Percentiles rank a stretch among this genome's conserved stretches.
phyloP scores from a whole-genome alignment of 2,113 vertebrate genomes.

The Xiphorhynchus elegans region DNA sequence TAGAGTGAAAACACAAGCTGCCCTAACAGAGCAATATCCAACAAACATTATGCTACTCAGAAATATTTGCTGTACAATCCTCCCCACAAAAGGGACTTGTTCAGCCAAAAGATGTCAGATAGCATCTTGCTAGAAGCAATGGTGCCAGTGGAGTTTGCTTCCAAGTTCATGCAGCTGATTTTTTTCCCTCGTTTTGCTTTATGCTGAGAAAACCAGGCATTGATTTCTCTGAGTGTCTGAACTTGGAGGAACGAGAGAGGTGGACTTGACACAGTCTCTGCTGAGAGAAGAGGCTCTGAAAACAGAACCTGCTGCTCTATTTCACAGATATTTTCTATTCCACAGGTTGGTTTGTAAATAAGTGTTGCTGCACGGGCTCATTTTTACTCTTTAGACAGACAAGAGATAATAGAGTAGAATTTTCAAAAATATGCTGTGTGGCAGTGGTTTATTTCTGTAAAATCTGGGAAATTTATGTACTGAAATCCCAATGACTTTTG shows the following conservation, averaged over 20 bases:
- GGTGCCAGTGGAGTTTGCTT: slow-evolving; percentile 73
- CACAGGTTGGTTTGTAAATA: background rate
- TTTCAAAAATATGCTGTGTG: background rate
- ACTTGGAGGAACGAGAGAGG: background rate
- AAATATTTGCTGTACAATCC: slow-evolving; percentile 81
- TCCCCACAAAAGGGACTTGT: slow-evolving; percentile 77
- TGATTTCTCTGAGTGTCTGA: slow-evolving; percentile 15
- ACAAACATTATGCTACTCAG: slow-evolving; percentile 84
- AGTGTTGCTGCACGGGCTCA: background rate
- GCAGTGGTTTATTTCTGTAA: background rate
- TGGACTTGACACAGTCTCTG: background rate
- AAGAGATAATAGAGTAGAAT: background rate
- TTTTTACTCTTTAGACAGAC: background rate
- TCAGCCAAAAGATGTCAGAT: slow-evolving; percentile 84
- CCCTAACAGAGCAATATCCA: slow-evolving; percentile 79
- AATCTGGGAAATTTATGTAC: background rate
- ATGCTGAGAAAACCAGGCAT: background rate
- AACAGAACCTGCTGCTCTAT: background rate
- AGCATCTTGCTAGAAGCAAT: slow-evolving; percentile 80
- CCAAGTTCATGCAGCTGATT: slow-evolving; percentile 72
- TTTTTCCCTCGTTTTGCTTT: slow-evolving; percentile 17
- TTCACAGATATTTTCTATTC: background rate
- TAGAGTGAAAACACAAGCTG: slow-evolving; percentile 83
- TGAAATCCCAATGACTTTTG: background rate
- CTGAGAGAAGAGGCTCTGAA: background rate